Evolutionary conservation across 2,888 invertebrate species (phyloP).

Genomic region (Amiota mariae): DNA sequence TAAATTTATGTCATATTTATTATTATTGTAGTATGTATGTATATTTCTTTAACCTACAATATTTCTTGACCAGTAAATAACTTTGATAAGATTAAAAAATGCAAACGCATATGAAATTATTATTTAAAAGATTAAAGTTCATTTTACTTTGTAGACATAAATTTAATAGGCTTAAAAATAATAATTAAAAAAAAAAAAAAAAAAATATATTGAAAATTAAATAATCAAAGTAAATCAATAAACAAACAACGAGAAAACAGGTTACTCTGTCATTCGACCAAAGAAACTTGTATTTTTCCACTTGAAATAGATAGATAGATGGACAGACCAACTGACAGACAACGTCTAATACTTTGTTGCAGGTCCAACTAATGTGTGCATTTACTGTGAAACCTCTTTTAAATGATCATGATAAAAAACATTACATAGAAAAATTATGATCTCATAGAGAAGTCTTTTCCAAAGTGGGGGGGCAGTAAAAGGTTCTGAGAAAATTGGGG

Average conservation of each 20-base stretch:
- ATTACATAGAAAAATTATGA: no score
- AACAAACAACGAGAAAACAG: neutral
- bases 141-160: slow-evolving; percentile 4
- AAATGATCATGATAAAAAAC: no score
- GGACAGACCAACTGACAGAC: no score
- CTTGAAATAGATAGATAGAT: neutral
- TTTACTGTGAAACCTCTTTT: no score
- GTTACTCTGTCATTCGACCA: neutral
- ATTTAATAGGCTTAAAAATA: slow-evolving; percentile 38
- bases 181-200: slow-evolving; percentile 28
- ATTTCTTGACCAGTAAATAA: slow-evolving; percentile 4
- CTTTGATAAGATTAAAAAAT: slow-evolving; percentile 20
- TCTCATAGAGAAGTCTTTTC: no score
- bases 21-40: no score
- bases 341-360: no score
- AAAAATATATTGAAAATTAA: neutral
- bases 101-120: neutral
- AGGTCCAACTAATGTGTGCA: no score
- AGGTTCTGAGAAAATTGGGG: no score
- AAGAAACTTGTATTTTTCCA: slow-evolving; percentile 9
- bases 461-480: no score
- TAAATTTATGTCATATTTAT: no score
- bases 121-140: slow-evolving; percentile 1
- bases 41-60: neutral
- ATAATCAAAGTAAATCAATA: neutral